Percentiles rank a stretch among this genome's conserved stretches.
phyloP scores from a whole-genome alignment of 1,140 invertebrate genomes.

The Episyrphus balteatus region DNA sequence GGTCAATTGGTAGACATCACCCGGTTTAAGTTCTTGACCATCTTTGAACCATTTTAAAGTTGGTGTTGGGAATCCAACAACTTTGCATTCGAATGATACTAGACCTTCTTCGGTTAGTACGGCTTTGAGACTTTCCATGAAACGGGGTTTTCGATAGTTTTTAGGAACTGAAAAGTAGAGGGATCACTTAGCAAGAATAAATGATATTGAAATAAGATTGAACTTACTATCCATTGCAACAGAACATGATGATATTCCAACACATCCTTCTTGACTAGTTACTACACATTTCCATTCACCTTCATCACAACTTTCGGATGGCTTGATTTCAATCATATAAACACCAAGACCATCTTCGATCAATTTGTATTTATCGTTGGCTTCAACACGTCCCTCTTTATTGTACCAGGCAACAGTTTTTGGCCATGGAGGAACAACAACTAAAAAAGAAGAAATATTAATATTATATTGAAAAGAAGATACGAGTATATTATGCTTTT shows the following conservation, averaged over 20 bases:
- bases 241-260: conserved; percentile 57
- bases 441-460: conserved; percentile 31
- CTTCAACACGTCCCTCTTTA: conserved; percentile 60
- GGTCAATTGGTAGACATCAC: conserved; percentile 83
- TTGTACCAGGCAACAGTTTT: conserved; percentile 72
- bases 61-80: conserved; percentile 81
- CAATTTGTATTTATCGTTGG: conserved; percentile 52
- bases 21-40: conserved; percentile 78
- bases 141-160: conserved; percentile 76
- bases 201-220: neutral
- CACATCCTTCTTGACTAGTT: conserved; percentile 55
- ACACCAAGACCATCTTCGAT: conserved; percentile 70
- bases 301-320: conserved; percentile 64
- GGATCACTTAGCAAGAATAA: neutral
- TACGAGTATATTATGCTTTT: no score
- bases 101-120: conserved; percentile 80
- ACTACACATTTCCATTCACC: conserved; percentile 84
- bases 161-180: conserved; percentile 55
- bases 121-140: conserved; percentile 79
- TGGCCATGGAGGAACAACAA: conserved; percentile 72
- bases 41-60: conserved; percentile 82
- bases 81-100: conserved; percentile 87
- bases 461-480: no score
- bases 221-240: conserved; percentile 53
- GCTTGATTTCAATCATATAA: conserved; percentile 60